phyloP scores from a whole-genome alignment of 2,113 vertebrate species.

The Mustela lutreola region DNA sequence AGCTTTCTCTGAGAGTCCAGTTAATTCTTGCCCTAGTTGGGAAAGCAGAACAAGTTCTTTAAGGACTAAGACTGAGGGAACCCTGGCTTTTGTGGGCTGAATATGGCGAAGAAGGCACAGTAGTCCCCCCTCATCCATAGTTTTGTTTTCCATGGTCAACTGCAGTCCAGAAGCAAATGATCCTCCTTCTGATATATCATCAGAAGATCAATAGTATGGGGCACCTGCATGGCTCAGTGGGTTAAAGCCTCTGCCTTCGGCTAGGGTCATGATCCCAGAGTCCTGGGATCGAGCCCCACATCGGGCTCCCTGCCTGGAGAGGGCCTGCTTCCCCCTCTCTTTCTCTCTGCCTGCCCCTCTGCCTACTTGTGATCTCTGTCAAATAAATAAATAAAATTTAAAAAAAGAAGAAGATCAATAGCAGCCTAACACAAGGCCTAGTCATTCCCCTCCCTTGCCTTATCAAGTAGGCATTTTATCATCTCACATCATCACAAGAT shows the following conservation, averaged over 20 bases:
- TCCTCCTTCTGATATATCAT: background rate
- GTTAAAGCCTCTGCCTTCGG: too few species aligned
- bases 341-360: too few species aligned
- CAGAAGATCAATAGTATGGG: background rate
- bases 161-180: background rate
- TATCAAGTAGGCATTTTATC: background rate
- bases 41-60: background rate
- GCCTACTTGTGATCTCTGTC: too few species aligned
- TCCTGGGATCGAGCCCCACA: too few species aligned
- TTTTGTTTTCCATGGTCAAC: background rate
- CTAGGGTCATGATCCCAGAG: too few species aligned
- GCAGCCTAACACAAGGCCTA: background rate
- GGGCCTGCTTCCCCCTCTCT: too few species aligned
- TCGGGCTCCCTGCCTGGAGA: too few species aligned
- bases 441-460: background rate
- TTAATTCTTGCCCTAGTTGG: background rate
- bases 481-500: background rate
- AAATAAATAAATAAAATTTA: too few species aligned
- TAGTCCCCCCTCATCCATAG: background rate
- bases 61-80: background rate
- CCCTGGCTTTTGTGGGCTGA: background rate
- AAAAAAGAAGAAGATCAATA: background rate
- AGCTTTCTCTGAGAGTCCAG: background rate
- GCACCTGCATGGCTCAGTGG: too few species aligned
- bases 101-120: background rate